Evolutionary conservation across 2,113 vertebrate species (phyloP), one percentile per base, ranked within the genome.

Genomic region (Tricholaema leucomelas): DNA sequence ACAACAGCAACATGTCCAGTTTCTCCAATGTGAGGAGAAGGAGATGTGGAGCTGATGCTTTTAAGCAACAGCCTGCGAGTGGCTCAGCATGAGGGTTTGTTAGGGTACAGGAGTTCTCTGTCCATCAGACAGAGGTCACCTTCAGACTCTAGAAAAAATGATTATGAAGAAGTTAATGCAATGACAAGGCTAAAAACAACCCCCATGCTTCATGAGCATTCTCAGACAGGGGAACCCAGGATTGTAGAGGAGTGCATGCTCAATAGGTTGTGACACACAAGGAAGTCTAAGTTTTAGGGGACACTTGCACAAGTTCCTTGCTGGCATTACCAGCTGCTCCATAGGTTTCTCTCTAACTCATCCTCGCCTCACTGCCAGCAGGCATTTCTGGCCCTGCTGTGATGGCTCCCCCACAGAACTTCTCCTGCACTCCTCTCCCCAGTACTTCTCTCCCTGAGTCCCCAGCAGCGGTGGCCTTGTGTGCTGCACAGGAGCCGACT

Each of bases 401-500:
- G 23, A 52, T 0, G 2, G 10, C 10, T 77, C 4, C 9, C 10
- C 24, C 2, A 3, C 2, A 8, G n/a, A 52, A 56, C 3, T 1
- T 20, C n/a, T n/a, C n/a, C 13, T 50, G 36, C 77, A 12, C 31
- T 30, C 64, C 55, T 84, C 42, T 87, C 58, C 73, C 42, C 20
- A 12, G 17, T 19, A 23, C 30, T 83, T 42, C 54, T 48, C 33
- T 30, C 40, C 12, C 16, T 2, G 5, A 23, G 12, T 85, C 33
- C 14, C 42, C 1, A 0, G 15, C 54, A 72, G 33, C 3, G 0
- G 30, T 16, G 48, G n/a, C 35, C 35, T 36, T 1, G 0, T 8
- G 27, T 64, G 16, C 3, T 23, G 23, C 27, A 2, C 7, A 30
- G 27, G 30, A 75, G 12, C 38, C 70, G n/a, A 52, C 52, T 5